phyloP scores from a whole-genome alignment of 2,113 vertebrate species.

The Burhinus bistriatus region DNA sequence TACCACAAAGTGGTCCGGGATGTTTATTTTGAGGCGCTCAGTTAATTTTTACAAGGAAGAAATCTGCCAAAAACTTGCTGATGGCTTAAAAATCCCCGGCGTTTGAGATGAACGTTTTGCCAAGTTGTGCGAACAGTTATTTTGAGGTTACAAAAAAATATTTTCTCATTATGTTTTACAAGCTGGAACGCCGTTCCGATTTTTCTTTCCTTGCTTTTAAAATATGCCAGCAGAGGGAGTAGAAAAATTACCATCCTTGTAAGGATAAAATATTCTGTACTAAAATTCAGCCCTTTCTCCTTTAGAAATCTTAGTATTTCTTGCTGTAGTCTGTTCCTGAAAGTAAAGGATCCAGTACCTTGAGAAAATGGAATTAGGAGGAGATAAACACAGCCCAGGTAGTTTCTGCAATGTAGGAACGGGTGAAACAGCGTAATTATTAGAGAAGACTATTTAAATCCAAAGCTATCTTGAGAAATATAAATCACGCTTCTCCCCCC shows the following conservation, averaged over 20 bases:
- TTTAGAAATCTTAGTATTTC: background rate
- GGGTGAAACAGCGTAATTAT: background rate
- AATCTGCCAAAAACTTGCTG: background rate
- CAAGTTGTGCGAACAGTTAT: background rate
- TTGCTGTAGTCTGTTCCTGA: background rate
- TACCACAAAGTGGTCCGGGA: background rate
- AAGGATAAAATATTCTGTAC: background rate
- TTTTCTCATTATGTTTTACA: background rate
- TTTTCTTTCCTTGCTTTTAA: conserved; percentile 6
- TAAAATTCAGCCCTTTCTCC: background rate
- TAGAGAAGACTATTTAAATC: background rate
- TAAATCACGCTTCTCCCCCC: background rate
- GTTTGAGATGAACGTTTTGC: background rate
- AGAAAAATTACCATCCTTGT: background rate
- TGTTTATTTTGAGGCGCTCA: background rate
- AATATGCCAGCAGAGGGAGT: conserved; percentile 30
- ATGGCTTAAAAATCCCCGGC: background rate
- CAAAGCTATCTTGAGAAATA: background rate
- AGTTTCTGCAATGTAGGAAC: background rate
- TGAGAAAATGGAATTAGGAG: background rate
- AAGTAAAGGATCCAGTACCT: background rate
- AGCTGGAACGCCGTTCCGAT: background rate
- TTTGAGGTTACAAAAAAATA: background rate
- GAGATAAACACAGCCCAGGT: background rate
- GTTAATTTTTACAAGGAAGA: background rate